A percentile compares a stretch with the other conserved stretches of the same genome.
phyloP scores from a whole-genome alignment of 2,888 invertebrate genomes.

The Atethmia centrago region DNA sequence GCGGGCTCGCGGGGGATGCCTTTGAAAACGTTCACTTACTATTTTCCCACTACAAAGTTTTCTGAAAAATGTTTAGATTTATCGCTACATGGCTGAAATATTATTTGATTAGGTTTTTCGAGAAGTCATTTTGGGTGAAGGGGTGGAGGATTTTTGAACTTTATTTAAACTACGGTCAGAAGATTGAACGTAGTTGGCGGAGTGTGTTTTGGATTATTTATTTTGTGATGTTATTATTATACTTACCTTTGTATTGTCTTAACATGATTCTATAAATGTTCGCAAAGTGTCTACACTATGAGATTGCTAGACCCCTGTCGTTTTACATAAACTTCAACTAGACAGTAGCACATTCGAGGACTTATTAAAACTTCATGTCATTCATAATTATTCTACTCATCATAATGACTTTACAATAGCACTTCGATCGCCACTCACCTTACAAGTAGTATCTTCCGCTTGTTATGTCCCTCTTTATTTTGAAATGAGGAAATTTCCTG shows the following conservation, averaged over 20 bases:
- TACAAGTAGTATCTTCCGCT: too few relatives aligned
- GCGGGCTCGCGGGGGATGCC: constrained; percentile 48
- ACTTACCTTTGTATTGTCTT: neutral
- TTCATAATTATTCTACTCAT: too few relatives aligned
- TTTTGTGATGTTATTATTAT: neutral
- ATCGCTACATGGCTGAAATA: constrained; percentile 57
- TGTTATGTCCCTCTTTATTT: neutral
- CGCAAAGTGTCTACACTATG: too few relatives aligned
- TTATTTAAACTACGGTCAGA: too few relatives aligned
- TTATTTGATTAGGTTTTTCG: constrained; percentile 57
- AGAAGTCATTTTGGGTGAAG: constrained; percentile 22
- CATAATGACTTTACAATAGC: too few relatives aligned
- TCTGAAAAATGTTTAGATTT: constrained; percentile 65
- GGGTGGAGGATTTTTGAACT: neutral
- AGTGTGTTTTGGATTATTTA: neutral
- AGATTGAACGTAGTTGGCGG: neutral
- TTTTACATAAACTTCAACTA: too few relatives aligned
- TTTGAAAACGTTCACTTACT: constrained; percentile 69
- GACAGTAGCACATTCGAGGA: too few relatives aligned
- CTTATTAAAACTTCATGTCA: too few relatives aligned
- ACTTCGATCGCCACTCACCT: too few relatives aligned
- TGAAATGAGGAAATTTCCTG: constrained; percentile 1
- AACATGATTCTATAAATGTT: too few relatives aligned
- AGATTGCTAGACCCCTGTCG: too few relatives aligned
- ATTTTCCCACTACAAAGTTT: constrained; percentile 66